A percentile compares a stretch with the other conserved stretches of the same genome.
Conservation (phyloP, 2,797 vertebrate genomes). For the Trachurus trachurus region DNA sequence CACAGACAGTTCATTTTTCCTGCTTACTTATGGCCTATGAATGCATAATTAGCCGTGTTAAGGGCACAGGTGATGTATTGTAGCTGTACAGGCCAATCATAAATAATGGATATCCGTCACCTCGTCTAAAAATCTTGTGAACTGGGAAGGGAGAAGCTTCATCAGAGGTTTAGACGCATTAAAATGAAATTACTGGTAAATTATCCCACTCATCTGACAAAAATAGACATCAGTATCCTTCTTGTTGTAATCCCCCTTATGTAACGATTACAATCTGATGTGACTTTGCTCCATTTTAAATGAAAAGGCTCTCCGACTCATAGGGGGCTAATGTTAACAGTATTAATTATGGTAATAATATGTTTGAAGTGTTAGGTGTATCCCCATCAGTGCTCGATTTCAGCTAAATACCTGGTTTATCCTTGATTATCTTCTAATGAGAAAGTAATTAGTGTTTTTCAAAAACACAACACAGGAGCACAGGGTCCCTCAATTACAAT, state of each 20-base stretch:
- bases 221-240: slow-evolving; percentile 42
- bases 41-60: slow-evolving; percentile 80
- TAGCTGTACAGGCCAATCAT: slow-evolving; percentile 71
- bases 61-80: slow-evolving; percentile 79
- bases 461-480: slow-evolving; percentile 47
- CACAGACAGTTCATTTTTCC: slow-evolving; percentile 80
- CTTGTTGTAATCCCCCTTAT: slow-evolving; percentile 46
- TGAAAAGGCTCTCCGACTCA: slow-evolving; percentile 40
- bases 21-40: slow-evolving; percentile 82
- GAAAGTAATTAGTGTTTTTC: slow-evolving; percentile 69
- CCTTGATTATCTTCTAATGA: slow-evolving; percentile 73
- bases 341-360: slow-evolving; percentile 65
- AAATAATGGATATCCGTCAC: slow-evolving; percentile 80
- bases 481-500: slow-evolving; percentile 54
- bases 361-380: slow-evolving; percentile 53
- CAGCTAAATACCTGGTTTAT: slow-evolving; percentile 67
- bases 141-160: slow-evolving; percentile 63
- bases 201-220: slow-evolving; percentile 48
- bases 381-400: slow-evolving; percentile 49
- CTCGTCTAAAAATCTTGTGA: slow-evolving; percentile 74
- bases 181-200: slow-evolving; percentile 70
- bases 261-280: slow-evolving; percentile 46
- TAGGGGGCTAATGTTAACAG: slow-evolving; percentile 43
- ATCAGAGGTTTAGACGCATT: slow-evolving; percentile 61
- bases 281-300: slow-evolving; percentile 52